phyloP scores from a whole-genome alignment of 2,797 vertebrate genomes.

The Zalophus californianus region DNA sequence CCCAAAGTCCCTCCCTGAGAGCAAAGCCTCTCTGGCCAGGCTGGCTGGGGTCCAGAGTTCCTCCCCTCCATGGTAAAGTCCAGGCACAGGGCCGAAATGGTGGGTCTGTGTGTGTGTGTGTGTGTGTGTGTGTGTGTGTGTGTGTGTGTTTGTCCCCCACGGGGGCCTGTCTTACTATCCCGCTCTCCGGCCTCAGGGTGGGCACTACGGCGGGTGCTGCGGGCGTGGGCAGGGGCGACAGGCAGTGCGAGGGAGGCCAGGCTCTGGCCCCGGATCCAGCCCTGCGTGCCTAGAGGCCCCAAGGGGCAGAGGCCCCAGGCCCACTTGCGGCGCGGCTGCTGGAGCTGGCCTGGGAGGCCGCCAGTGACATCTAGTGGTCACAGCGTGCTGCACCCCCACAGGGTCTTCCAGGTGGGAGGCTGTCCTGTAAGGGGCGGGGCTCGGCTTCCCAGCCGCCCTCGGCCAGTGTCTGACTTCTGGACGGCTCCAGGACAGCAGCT shows the following conservation, averaged over 20 bases:
- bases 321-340: rapidly evolving
- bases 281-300: background rate
- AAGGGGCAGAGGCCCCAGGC: background rate
- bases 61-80: background rate
- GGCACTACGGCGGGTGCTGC: rapidly evolving
- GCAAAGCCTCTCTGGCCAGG: background rate
- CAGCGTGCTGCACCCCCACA: rapidly evolving
- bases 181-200: background rate
- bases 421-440: rapidly evolving
- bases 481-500: rapidly evolving
- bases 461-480: background rate
- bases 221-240: background rate
- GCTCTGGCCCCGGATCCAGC: background rate
- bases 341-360: slow-evolving; percentile 57
- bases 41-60: background rate
- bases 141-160: background rate
- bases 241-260: background rate
- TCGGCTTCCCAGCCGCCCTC: rapidly evolving
- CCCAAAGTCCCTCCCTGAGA: background rate
- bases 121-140: background rate
- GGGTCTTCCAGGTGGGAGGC: background rate
- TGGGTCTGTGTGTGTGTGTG: background rate
- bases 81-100: background rate
- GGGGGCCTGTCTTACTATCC: background rate
- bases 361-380: slow-evolving; percentile 85